Evolutionary conservation across 1,140 invertebrate species (phyloP).

Genomic region (Bombyx mandarina): DNA sequence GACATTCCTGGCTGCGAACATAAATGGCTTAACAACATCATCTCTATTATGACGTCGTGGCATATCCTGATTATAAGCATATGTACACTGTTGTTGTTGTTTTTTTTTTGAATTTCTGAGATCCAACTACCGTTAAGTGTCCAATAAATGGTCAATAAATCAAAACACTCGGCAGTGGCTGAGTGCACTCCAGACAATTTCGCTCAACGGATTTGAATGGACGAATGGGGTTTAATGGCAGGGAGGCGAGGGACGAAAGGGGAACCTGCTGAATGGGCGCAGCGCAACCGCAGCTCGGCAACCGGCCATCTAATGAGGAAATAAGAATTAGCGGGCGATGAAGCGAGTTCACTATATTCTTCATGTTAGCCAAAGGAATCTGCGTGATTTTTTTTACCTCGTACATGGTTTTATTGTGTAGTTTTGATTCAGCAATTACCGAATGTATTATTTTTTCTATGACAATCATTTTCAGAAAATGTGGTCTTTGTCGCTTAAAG

Average conservation of each 20-base stretch:
- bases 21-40: too few species aligned
- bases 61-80: too few species aligned
- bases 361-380: constrained; percentile 27
- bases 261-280: constrained; percentile 37
- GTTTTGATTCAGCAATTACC: too few species aligned
- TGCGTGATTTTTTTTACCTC: too few species aligned
- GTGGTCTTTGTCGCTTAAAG: too few species aligned
- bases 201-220: constrained; percentile 30
- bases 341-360: constrained; percentile 53
- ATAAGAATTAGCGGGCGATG: constrained; percentile 63
- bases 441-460: too few species aligned
- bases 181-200: constrained; percentile 55
- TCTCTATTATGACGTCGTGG: too few species aligned
- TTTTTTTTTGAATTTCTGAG: constrained; percentile 23
- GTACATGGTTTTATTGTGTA: too few species aligned
- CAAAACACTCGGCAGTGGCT: constrained; percentile 48
- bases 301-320: constrained; percentile 57
- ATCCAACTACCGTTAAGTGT: constrained; percentile 28
- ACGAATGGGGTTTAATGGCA: constrained; percentile 2
- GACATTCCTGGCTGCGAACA: too few species aligned
- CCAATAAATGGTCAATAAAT: constrained; percentile 65
- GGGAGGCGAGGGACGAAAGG: constrained; percentile 14
- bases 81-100: too few species aligned
- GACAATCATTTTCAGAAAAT: too few species aligned
- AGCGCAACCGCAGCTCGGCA: constrained; percentile 32